These are phyloP conservation scores for Aporrectodea caliginosa DNA, from an alignment of 1,140 invertebrate genomes.

Conservation along the genomic window DNA sequence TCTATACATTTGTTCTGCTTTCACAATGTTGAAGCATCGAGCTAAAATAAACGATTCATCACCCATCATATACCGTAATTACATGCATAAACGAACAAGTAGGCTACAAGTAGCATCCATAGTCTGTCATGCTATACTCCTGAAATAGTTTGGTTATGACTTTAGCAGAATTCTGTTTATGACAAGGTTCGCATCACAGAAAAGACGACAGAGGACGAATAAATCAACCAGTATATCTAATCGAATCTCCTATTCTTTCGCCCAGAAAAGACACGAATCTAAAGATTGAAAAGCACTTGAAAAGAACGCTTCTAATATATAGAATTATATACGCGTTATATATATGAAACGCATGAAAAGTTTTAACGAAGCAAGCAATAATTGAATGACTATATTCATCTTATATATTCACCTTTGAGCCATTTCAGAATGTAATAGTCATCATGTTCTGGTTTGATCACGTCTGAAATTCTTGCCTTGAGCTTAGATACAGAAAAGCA, in stretches of 20 bases:
- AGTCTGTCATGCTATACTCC: neutral
- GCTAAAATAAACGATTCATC: conserved; percentile 60
- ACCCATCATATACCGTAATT: neutral
- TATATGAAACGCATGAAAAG: too few relatives aligned
- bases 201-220: too few relatives aligned
- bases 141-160: neutral
- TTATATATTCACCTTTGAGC: neutral
- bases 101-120: neutral
- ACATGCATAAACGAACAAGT: neutral
- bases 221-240: too few relatives aligned
- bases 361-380: too few relatives aligned
- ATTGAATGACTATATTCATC: neutral
- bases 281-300: neutral
- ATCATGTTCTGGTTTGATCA: neutral
- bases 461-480: neutral
- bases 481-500: neutral
- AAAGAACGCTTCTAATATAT: neutral
- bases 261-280: neutral
- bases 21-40: conserved; percentile 70
- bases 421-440: neutral
- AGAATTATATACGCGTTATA: too few relatives aligned
- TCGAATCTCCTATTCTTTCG: too few relatives aligned
- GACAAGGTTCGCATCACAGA: too few relatives aligned
- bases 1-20: conserved; percentile 77
- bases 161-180: neutral